Evolutionary conservation across 2,113 vertebrate species (phyloP), one percentile per base, ranked within the genome.

Genomic region (Orycteropus afer): DNA sequence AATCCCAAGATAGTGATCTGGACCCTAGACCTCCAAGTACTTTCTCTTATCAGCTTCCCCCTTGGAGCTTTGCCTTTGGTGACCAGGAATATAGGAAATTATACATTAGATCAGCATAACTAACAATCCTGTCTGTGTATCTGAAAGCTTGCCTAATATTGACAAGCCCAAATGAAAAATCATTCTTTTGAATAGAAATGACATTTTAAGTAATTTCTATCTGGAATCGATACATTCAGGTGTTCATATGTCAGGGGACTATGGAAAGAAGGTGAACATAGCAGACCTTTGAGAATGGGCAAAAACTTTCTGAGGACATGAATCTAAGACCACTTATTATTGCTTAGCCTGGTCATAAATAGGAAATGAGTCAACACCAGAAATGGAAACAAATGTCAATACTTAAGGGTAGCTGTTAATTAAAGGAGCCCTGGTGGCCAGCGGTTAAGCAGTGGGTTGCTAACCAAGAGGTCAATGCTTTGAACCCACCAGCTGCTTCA

Each of bases 161-260:
- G 12, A 92, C 86, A 67, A n/a, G 29, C 13, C 11, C 79, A 89
- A 32, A 67, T 82, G 80, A 57, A 88, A 89, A 94, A 29, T 23
- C n/a, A 37, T 22, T 73, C 25, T 61, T 91, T 78, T 45, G 20
- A 92, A 55, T 76, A 87, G 11, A 96, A 90, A 86, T 81, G 49
- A 20, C 78, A 90, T 65, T 71, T 78, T 55, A 51, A 61, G 29
- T 42, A 11, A 90, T 83, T 77, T 81, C 53, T 81, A 32, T 55
- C 15, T 18, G 37, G 45, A 76, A 2, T 2, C 23, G 15, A 63
- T 73, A 77, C 49, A 61, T 61, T 12, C 27, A 49, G 79, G 47
- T 61, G 45, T 87, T 83, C 51, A n/a, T 15, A 63, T 25, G 27
- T 25, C 37, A 9, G 4, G 10, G 59, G 51, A 29, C 65, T 29